Evolutionary conservation across 30 jellyfish, hydroid and myxozoan genomes (phyloP).

Genomic region (Chironex yamaguchii): DNA sequence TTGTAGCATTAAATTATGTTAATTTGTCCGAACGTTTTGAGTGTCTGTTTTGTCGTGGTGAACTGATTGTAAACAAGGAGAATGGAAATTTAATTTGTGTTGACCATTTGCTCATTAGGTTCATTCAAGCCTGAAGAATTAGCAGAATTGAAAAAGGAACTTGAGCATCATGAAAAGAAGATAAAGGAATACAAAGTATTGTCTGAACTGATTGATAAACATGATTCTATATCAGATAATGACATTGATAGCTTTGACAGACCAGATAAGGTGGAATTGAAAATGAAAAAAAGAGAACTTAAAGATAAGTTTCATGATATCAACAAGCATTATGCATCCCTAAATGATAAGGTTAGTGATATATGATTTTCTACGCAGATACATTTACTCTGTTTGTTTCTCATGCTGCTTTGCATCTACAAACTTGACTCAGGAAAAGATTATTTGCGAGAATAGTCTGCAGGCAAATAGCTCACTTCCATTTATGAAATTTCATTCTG

Average conservation of each 20-base stretch:
- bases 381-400: too few species aligned
- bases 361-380: too few species aligned
- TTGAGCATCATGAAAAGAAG: constrained; percentile 68
- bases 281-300: constrained; percentile 39
- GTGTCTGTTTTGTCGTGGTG: too few species aligned
- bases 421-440: too few species aligned
- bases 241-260: constrained; percentile 62
- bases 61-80: too few species aligned
- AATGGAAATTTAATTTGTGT: too few species aligned
- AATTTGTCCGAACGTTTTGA: too few species aligned
- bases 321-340: not conserved
- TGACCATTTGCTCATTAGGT: constrained; percentile 26
- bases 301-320: constrained; percentile 50
- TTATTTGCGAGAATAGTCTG: too few species aligned
- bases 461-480: too few species aligned
- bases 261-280: constrained; percentile 36
- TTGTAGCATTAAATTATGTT: too few species aligned
- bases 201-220: constrained; percentile 47
- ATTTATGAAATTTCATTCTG: too few species aligned
- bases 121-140: constrained; percentile 44
- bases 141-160: constrained; percentile 52
- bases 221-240: constrained; percentile 72
- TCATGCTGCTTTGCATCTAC: too few species aligned
- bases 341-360: not conserved
- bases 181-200: constrained; percentile 54